Evolutionary conservation across 1,140 invertebrate species (phyloP).

Genomic region (Trialeurodes vaporariorum): DNA sequence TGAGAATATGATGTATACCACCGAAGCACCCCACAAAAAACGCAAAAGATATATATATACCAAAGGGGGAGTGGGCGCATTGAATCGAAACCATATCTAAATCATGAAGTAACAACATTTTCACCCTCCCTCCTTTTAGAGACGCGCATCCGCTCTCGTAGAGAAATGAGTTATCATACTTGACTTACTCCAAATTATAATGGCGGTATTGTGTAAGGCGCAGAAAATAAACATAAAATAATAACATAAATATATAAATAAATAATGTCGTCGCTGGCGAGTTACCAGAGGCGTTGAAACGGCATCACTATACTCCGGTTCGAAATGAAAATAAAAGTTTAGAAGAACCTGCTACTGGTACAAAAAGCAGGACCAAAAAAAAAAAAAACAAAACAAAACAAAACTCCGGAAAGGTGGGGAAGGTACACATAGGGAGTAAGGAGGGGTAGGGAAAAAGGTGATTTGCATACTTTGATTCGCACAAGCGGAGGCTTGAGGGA

Average conservation of each 20-base stretch:
- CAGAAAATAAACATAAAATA: constrained; percentile 1
- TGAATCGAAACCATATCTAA: background rate
- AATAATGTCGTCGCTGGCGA: background rate
- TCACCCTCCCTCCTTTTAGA: background rate
- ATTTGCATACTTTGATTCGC: background rate
- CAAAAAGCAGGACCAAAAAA: too few relatives aligned
- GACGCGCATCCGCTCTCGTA: background rate
- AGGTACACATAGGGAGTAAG: background rate
- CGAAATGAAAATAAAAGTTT: background rate
- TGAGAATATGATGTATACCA: background rate
- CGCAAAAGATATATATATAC: too few relatives aligned
- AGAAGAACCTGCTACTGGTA: background rate
- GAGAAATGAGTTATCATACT: background rate
- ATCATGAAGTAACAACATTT: background rate
- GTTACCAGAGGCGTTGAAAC: too few relatives aligned
- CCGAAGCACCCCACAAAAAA: too few relatives aligned
- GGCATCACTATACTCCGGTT: too few relatives aligned
- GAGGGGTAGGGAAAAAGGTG: too few relatives aligned
- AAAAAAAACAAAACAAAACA: too few relatives aligned
- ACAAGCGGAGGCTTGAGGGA: background rate
- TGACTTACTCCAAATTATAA: background rate
- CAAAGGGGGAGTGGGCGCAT: too few relatives aligned
- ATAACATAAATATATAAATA: background rate
- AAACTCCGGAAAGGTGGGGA: background rate
- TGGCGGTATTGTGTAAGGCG: background rate